Evolutionary conservation across 1,140 invertebrate species (phyloP), one percentile per base, ranked within the genome.

Genomic region (Psilanteris sp.): DNA sequence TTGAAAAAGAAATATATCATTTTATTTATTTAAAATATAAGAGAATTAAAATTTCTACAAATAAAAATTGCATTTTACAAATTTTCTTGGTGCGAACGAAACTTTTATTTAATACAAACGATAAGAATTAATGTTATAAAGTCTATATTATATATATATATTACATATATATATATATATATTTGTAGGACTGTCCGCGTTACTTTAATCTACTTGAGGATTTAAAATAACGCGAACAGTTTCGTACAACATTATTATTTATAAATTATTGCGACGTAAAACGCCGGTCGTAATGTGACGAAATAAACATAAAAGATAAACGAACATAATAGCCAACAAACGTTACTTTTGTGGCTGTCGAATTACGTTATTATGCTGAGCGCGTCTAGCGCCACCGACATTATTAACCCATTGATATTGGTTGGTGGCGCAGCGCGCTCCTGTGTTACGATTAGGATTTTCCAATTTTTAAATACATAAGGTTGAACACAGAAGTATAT

Each of bases 391-490:
- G 64, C 52, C 73, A 52, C 46, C n/a, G n/a, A n/a, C n/a, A n/a
- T n/a, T n/a, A n/a, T n/a, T n/a, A n/a, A n/a, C n/a, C n/a, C n/a
- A n/a, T n/a, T n/a, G 6, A 5, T n/a, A 32, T 36, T 52, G 6
- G 18, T 34, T 68, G 73, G 34, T 36, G 73, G 62, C 67, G 31
- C 41, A 20, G 43, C 0, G 22, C 70, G 37, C 43, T 79, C 75
- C 66, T 70, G 66, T 82, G 79, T 85, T 86, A 82, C 76, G 54
- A 86, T 84, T 85, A 85, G 81, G 77, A 76, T 83, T 85, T 85
- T 84, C 74, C 80, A 81, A 85, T 82, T 85, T 82, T 81, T 82
- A 81, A 82, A 76, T 67, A 13, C 71, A 52, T 83, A 80, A 82
- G 76, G 66, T 81, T 81, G 79, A n/a, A 70, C 44, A 76, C 74